These are phyloP conservation scores for Reticulitermes lucifugus DNA, from an alignment of 2,888 invertebrate species.

Conservation along the genomic window DNA sequence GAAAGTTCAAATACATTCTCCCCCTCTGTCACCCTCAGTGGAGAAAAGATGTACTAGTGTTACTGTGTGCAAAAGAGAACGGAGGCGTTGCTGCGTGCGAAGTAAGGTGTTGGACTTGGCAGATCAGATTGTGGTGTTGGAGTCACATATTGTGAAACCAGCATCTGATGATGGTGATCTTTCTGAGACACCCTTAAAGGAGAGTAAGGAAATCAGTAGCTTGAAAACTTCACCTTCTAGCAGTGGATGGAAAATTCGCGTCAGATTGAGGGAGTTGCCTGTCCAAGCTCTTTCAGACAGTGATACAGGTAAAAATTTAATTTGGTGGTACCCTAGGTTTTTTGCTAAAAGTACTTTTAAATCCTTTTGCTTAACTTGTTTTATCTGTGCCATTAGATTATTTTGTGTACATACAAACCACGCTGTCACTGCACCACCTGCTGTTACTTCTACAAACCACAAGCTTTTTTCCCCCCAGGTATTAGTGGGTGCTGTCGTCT, in stretches of 20 bases:
- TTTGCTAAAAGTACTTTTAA: too few relatives aligned
- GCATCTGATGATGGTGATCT: neutral
- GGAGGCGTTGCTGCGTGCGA: neutral
- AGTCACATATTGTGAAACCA: constrained; percentile 32
- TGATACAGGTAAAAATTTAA: neutral
- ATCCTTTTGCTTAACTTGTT: too few relatives aligned
- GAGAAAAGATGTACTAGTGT: constrained; percentile 17
- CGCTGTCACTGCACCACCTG: too few relatives aligned
- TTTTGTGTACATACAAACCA: too few relatives aligned
- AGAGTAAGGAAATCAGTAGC: neutral
- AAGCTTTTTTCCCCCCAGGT: too few relatives aligned
- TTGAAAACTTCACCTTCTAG: constrained; percentile 15
- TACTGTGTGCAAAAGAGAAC: neutral
- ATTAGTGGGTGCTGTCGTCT: too few relatives aligned
- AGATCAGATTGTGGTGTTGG: constrained; percentile 45
- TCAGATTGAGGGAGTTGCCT: constrained; percentile 1
- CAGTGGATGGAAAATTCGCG: neutral
- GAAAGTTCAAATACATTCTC: constrained; percentile 47
- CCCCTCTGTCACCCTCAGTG: constrained; percentile 41
- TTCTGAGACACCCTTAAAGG: neutral
- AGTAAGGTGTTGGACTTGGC: neutral
- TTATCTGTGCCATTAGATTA: too few relatives aligned
- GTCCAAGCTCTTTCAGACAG: neutral
- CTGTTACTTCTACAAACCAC: too few relatives aligned
- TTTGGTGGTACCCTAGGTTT: too few relatives aligned